These are phyloP conservation scores for Danaus plexippus DNA, from an alignment of 1,140 invertebrate genomes.

Conservation along the genomic window DNA sequence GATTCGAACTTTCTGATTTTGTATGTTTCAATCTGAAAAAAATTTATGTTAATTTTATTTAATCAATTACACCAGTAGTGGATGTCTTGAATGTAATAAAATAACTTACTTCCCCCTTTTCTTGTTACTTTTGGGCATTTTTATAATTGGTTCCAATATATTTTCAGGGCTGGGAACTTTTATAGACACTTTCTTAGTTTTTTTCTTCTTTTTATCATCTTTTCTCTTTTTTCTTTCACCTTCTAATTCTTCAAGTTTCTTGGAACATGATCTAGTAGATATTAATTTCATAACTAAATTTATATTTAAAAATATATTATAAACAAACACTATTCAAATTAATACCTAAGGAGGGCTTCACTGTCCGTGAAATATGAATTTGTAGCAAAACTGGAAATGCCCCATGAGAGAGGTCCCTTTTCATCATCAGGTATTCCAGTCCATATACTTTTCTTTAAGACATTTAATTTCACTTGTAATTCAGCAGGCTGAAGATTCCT, in stretches of 20 bases:
- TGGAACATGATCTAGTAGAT: constrained; percentile 46
- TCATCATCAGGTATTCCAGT: constrained; percentile 66
- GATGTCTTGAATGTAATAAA: constrained; percentile 1
- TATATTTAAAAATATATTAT: no score
- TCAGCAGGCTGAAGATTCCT: constrained; percentile 64
- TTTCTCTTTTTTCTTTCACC: constrained; percentile 54
- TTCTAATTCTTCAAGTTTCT: constrained; percentile 72
- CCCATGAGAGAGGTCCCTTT: constrained; percentile 74
- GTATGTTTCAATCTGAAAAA: constrained; percentile 56
- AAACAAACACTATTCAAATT: neutral
- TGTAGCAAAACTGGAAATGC: constrained; percentile 71
- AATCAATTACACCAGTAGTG: neutral
- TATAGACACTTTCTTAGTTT: constrained; percentile 63
- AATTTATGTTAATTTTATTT: constrained; percentile 15
- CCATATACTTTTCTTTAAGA: constrained; percentile 74
- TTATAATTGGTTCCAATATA: constrained; percentile 48
- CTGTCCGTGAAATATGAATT: constrained; percentile 70
- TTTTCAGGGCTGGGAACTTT: constrained; percentile 63
- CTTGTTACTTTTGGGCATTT: constrained; percentile 60
- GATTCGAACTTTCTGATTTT: constrained; percentile 44
- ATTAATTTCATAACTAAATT: no score
- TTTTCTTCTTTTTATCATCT: constrained; percentile 67
- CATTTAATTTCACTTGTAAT: constrained; percentile 72
- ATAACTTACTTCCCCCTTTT: constrained; percentile 68
- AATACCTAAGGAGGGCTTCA: constrained; percentile 69